Evolutionary conservation across 1,140 invertebrate genomes (phyloP).

Genomic region (Scaptomyza pallida): DNA sequence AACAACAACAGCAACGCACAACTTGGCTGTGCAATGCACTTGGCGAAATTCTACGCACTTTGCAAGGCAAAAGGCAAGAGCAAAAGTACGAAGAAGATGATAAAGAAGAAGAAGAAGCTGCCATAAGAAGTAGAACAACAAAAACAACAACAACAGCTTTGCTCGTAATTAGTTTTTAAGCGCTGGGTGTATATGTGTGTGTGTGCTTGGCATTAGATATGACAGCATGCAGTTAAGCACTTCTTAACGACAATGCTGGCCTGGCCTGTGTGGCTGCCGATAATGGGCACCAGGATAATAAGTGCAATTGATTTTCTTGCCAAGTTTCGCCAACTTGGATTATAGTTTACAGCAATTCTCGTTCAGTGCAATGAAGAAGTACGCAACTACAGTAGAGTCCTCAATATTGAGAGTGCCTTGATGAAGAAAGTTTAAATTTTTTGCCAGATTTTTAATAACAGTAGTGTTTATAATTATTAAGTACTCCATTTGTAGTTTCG

Average conservation of each 20-base stretch:
- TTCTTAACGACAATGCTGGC: slow-evolving; percentile 66
- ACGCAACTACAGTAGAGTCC: neutral
- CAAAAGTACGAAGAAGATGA: slow-evolving; percentile 44
- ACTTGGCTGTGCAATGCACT: slow-evolving; percentile 33
- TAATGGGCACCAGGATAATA: slow-evolving; percentile 62
- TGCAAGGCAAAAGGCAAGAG: slow-evolving; percentile 9
- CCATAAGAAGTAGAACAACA: slow-evolving; percentile 26
- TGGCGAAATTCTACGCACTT: slow-evolving; percentile 57
- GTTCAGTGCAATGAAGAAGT: neutral
- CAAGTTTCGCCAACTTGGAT: slow-evolving; percentile 38
- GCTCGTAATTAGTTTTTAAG: slow-evolving; percentile 82
- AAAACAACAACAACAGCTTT: slow-evolving; percentile 67
- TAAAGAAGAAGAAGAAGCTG: slow-evolving; percentile 21
- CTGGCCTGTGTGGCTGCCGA: slow-evolving; percentile 61
- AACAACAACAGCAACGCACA: slow-evolving; percentile 23
- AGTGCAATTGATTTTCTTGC: slow-evolving; percentile 75
- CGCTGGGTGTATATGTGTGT: slow-evolving; percentile 44
- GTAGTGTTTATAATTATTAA: too few relatives aligned
- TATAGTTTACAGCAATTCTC: slow-evolving; percentile 23
- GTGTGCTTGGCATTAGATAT: slow-evolving; percentile 58
- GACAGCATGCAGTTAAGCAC: slow-evolving; percentile 78
- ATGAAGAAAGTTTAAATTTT: too few relatives aligned
- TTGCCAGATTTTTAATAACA: too few relatives aligned
- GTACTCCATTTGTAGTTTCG: too few relatives aligned
- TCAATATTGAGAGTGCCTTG: neutral